phyloP scores from a whole-genome alignment of 2,888 invertebrate species.

The Polyommatus iphigenia region DNA sequence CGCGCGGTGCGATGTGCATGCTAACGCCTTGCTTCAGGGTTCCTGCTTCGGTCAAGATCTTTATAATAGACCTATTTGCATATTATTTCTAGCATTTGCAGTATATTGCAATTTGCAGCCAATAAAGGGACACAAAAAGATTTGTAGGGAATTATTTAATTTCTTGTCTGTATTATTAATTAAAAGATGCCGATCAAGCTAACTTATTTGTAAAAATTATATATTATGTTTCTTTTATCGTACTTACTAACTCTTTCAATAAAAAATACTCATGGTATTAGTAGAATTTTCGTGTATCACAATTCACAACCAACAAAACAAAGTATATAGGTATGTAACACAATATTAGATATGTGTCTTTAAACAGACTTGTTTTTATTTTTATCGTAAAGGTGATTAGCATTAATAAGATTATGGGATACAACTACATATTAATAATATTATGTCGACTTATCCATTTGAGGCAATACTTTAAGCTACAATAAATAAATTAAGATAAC shows the following conservation, averaged over 20 bases:
- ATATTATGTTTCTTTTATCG: no score
- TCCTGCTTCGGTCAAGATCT: constrained; percentile 14
- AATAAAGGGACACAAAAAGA: neutral
- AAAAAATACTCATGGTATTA: no score
- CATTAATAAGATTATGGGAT: neutral
- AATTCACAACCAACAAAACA: no score
- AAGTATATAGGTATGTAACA: no score
- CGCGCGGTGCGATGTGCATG: neutral
- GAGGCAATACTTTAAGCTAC: neutral
- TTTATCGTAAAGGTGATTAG: neutral
- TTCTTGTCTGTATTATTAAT: no score
- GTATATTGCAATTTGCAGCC: neutral
- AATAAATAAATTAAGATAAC: neutral
- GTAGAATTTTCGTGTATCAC: no score
- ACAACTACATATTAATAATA: no score
- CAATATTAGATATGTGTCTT: neutral
- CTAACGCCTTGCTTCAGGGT: constrained; percentile 22
- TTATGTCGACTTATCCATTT: neutral
- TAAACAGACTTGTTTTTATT: neutral
- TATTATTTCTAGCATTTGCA: neutral
- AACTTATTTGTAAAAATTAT: no score
- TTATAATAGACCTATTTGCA: neutral
- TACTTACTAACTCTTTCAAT: no score
- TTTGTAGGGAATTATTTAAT: no score
- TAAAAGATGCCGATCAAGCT: no score